Base-by-base conservation (phyloP, 30 jellyfish, hydroid and myxozoan species). In the Turritopsis dohrnii region DNA sequence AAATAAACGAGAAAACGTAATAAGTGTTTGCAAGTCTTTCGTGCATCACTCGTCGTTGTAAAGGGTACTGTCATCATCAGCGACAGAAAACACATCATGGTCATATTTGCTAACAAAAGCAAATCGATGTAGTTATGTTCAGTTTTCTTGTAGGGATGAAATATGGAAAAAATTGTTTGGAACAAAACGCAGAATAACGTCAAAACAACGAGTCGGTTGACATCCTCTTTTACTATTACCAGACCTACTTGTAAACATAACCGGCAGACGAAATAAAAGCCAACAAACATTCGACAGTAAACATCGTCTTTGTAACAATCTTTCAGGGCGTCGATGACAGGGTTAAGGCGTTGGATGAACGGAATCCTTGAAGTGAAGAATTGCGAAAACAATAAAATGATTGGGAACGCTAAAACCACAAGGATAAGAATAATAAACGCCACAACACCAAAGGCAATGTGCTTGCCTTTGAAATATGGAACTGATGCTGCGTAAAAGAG, bases 121-220 rank as follows among this genome's bases (percentile, higher is more conserved):
- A 74, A 66, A 84, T 91, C 97, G 95, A 96, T 87, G 29, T 83
- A 83, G 73, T 91, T 91, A 91, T 87, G 74, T 31, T 96, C 75
- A 93, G 89, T 79, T 16, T 81, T 66, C 84, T 84, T 85, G 88
- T 91, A 91, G 0, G 97, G 97, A 65, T 91, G 95, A 82, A 71
- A 91, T 92, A 89, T 75, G 53, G 88, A 53, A 72, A 91, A 91
- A 25, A 91, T 72, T 7, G 82, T 88, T 31, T 53, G 96, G 82
- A 91, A 76, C 28, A 85, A 22, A 23, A 91, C 93, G 27, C 95
- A 81, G 9, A 86, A 26, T 27, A 87, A 29, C 66, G 95, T 83
- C 80, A 91, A 85, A 60, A 87, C 52, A 53, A 91, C 88, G 8
- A 91, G 85, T 25, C 90, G 88, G 18, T 94, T 82, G 1, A 89